phyloP scores from a whole-genome alignment of 2,888 invertebrate genomes.

The Lingula anatina region DNA sequence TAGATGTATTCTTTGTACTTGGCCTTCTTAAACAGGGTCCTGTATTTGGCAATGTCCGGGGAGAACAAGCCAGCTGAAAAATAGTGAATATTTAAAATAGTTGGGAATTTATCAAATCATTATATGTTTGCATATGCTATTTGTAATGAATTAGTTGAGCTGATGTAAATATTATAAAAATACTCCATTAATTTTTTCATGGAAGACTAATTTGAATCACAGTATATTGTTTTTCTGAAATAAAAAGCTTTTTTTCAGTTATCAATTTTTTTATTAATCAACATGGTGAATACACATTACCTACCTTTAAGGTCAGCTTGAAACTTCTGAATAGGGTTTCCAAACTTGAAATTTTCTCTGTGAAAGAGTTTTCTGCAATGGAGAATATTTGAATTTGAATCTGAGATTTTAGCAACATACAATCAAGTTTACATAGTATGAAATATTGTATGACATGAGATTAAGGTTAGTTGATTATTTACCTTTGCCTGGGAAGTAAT shows the following conservation, averaged over 20 bases:
- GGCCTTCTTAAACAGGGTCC: constrained; percentile 70
- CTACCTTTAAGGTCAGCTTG: constrained; percentile 53
- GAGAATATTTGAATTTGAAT: not conserved
- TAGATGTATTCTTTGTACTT: constrained; percentile 65
- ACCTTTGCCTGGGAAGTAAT: no score
- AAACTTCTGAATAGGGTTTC: constrained; percentile 56
- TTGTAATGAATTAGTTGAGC: not conserved
- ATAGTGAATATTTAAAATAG: constrained; percentile 1
- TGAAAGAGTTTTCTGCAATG: constrained; percentile 64
- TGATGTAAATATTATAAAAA: not conserved
- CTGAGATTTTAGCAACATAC: not conserved
- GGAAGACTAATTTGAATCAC: not conserved
- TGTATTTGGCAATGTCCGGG: constrained; percentile 79
- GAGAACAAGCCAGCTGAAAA: constrained; percentile 65
- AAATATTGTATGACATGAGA: not conserved
- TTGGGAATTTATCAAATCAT: not conserved
- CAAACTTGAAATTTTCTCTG: constrained; percentile 73
- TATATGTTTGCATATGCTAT: not conserved
- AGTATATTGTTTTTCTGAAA: no score
- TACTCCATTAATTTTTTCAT: not conserved
- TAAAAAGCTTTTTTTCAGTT: no score
- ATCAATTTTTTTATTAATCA: no score
- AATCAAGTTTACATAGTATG: not conserved
- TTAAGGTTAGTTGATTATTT: no score
- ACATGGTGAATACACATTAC: constrained; percentile 2